Conservation (phyloP, 2,797 vertebrate species). For the Smutsia gigantea region DNA sequence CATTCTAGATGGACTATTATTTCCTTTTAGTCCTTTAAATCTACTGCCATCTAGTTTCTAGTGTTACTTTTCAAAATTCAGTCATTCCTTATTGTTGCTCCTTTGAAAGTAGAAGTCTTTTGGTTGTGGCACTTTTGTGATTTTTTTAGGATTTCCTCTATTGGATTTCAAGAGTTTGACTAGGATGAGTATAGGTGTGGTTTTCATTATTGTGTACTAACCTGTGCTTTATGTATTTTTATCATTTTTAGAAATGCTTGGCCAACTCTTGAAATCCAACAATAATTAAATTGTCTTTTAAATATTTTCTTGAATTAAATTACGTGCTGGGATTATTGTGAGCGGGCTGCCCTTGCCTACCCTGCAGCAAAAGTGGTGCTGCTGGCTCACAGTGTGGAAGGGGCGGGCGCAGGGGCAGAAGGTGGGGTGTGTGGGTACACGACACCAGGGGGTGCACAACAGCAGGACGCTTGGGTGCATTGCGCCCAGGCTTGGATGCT, state of each 20-base stretch:
- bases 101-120: background rate
- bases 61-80: background rate
- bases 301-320: too few species aligned
- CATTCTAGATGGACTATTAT: background rate
- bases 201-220: background rate
- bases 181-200: background rate
- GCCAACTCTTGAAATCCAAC: background rate
- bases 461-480: too few species aligned
- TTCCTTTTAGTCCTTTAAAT: constrained; percentile 6
- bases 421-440: too few species aligned
- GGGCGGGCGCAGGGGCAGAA: too few species aligned
- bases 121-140: background rate
- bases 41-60: background rate
- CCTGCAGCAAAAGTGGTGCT: too few species aligned
- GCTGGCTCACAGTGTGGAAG: too few species aligned
- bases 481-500: too few species aligned
- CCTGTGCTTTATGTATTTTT: background rate
- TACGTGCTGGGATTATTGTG: too few species aligned
- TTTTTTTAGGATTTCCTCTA: constrained; percentile 12
- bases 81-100: background rate
- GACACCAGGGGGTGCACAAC: too few species aligned
- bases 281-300: too few species aligned
- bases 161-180: background rate
- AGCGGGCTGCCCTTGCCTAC: too few species aligned
- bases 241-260: background rate